Evolutionary conservation across 2,888 invertebrate genomes (phyloP).

Genomic region (Villa cingulata): DNA sequence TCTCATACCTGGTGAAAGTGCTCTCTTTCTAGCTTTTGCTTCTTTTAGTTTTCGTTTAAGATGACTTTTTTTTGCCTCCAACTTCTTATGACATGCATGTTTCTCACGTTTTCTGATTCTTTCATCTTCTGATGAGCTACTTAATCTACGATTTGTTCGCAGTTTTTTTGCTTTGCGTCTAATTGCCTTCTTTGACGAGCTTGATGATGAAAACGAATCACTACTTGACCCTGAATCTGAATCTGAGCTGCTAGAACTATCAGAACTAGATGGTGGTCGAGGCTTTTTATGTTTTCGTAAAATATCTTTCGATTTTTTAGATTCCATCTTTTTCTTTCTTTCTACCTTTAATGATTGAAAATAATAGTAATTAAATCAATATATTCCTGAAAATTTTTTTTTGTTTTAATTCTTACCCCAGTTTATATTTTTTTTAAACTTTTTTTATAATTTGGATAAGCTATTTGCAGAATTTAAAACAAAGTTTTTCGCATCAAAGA

Average conservation of each 20-base stretch:
- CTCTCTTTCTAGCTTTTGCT: conserved; percentile 29
- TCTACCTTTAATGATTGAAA: too few species aligned
- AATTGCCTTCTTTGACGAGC: conserved; percentile 20
- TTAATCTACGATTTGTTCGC: conserved; percentile 36
- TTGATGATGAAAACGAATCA: conserved; percentile 27
- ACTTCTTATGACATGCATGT: conserved; percentile 30
- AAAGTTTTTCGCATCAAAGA: too few species aligned
- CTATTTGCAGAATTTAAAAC: too few species aligned
- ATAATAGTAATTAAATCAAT: too few species aligned
- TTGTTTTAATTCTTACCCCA: too few species aligned
- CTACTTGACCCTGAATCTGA: conserved; percentile 30
- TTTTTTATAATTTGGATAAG: too few species aligned
- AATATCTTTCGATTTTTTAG: conserved; percentile 31
- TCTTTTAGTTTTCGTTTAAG: conserved; percentile 32
- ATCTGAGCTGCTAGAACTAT: conserved; percentile 27
- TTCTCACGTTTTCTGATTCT: conserved; percentile 31
- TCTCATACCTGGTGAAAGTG: conserved; percentile 16
- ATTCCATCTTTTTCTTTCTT: conserved; percentile 21
- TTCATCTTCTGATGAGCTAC: conserved; percentile 49
- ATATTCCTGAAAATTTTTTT: too few species aligned
- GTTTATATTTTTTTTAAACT: too few species aligned
- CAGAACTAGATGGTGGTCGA: conserved; percentile 29
- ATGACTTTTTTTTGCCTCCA: conserved; percentile 33
- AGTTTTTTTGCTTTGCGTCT: conserved; percentile 4
- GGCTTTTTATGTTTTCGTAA: conserved; percentile 31